Base-by-base conservation (phyloP, 2,888 invertebrate genomes). In the Yponomeuta sedellus region DNA sequence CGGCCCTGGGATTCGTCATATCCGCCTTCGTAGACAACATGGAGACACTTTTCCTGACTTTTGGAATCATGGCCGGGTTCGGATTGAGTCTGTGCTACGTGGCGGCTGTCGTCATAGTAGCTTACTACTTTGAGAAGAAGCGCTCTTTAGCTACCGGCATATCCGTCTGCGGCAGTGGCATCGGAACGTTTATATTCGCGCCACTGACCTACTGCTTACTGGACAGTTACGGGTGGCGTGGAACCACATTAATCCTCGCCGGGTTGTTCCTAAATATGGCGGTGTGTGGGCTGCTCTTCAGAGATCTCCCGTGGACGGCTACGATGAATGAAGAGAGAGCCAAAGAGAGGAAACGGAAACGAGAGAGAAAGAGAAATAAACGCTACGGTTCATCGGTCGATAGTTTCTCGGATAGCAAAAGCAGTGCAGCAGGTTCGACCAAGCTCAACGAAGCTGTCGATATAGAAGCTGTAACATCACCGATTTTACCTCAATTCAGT, bases 81-180 rank as follows among this genome's bases (percentile, higher is more conserved):
- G 97, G 97, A 16, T 88, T 97, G 70, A 96, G 96, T 73, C 90
- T 97, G 68, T 97, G 96, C 80, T 97, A 97, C 83, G 97, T 97
- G 65, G 95, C 97, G n/a, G 96, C 97, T 0, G 96, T 97, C 8
- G 97, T 97, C 2, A 96, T 96, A 71, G 97, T 97, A 40, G 97
- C 97, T 1, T 97, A 97, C 80, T 97, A 97, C 81, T 97, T 97
- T 80, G 96, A 97, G 76, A 95, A 95, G 81, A 94, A 93, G 77
- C 92, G 97, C 68, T 96, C 96, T 0, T 93, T 97, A 70, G 97
- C 97, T 8, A 97, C 97, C 12, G 97, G 97, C 0, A 90, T 97
- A 65, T 95, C 96, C 0, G 96, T 97, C 0, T 97, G 96, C 82
- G 97, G 97, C 3, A 96, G 96, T 73, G 97, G 97, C 22, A 96